A percentile compares a stretch with the other conserved stretches of the same genome.
Conservation (phyloP, 1,140 invertebrate genomes). For the Ectropis grisescens region DNA sequence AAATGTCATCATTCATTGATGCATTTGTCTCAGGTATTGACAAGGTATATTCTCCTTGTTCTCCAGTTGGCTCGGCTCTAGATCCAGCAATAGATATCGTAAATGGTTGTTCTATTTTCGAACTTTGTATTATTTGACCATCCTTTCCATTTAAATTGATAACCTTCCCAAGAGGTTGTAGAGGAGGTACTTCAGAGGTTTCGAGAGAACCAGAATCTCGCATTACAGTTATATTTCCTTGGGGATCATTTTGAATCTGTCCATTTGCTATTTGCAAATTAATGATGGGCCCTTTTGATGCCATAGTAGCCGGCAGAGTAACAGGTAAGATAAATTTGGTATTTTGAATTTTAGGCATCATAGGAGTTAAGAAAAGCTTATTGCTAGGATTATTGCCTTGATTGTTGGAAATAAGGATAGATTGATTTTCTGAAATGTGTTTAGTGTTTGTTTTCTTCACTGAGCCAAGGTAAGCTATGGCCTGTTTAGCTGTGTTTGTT, state of each 20-base stretch:
- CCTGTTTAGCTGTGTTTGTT: conserved; percentile 35
- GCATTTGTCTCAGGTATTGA: conserved; percentile 67
- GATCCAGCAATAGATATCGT: conserved; percentile 56
- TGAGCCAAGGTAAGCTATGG: conserved; percentile 53
- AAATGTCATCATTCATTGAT: conserved; percentile 64
- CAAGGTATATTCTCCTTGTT: conserved; percentile 60
- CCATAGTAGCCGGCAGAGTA: conserved; percentile 54
- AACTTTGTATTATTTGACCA: conserved; percentile 30
- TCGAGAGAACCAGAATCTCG: conserved; percentile 38
- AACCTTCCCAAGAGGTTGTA: conserved; percentile 50
- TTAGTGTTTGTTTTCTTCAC: conserved; percentile 50
- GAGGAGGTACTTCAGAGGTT: conserved; percentile 47
- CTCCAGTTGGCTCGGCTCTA: conserved; percentile 60
- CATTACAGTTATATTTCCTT: conserved; percentile 68
- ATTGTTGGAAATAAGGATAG: conserved; percentile 59
- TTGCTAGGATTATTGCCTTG: conserved; percentile 49
- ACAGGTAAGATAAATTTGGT: conserved; percentile 62
- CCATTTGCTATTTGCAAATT: conserved; percentile 69
- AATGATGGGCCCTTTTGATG: conserved; percentile 61
- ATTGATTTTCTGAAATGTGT: conserved; percentile 50
- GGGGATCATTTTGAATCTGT: conserved; percentile 65
- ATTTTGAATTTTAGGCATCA: conserved; percentile 61
- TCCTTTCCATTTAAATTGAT: conserved; percentile 48
- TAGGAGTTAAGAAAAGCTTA: conserved; percentile 62
- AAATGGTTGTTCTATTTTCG: conserved; percentile 46